Conservation (phyloP, 2,797 vertebrate genomes). For the Poecilia picta region DNA sequence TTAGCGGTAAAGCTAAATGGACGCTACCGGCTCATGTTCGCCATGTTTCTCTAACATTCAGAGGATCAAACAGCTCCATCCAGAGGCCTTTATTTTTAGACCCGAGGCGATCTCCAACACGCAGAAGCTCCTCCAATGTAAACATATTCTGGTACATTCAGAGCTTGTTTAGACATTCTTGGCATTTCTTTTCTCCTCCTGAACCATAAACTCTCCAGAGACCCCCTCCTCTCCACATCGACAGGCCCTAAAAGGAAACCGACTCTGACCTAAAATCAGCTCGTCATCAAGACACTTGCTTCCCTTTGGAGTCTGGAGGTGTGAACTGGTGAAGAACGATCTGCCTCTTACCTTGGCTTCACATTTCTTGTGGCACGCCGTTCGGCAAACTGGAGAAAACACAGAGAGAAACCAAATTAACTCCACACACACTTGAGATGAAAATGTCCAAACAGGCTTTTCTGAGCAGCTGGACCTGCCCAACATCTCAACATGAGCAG, state of each 20-base stretch:
- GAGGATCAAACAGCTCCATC: slow-evolving; percentile 33
- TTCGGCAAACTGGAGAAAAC: slow-evolving; percentile 84
- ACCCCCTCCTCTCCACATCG: slow-evolving; percentile 21
- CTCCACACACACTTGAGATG: slow-evolving; percentile 27
- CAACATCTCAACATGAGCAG: slow-evolving; percentile 13
- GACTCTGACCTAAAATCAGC: slow-evolving; percentile 12
- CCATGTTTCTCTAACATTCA: slow-evolving; percentile 45
- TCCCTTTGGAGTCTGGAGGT: background rate
- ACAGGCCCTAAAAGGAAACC: slow-evolving; percentile 25
- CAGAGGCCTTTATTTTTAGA: slow-evolving; percentile 75
- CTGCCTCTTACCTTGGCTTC: slow-evolving; percentile 90
- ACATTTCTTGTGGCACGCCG: slow-evolving; percentile 93
- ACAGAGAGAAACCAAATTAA: slow-evolving; percentile 36
- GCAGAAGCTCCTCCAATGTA: slow-evolving; percentile 71
- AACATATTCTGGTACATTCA: slow-evolving; percentile 75
- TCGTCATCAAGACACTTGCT: background rate
- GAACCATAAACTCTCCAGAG: slow-evolving; percentile 47
- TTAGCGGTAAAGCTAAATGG: slow-evolving; percentile 31
- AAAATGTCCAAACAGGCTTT: slow-evolving; percentile 59
- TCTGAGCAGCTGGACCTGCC: slow-evolving; percentile 47
- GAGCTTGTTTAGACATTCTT: slow-evolving; percentile 77
- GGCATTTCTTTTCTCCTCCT: slow-evolving; percentile 44
- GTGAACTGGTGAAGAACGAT: background rate
- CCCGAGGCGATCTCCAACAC: slow-evolving; percentile 55
- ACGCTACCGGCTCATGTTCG: slow-evolving; percentile 24